Evolutionary conservation across 2,113 vertebrate genomes (phyloP), one percentile per base, ranked within the genome.

Genomic region (Solea solea): DNA sequence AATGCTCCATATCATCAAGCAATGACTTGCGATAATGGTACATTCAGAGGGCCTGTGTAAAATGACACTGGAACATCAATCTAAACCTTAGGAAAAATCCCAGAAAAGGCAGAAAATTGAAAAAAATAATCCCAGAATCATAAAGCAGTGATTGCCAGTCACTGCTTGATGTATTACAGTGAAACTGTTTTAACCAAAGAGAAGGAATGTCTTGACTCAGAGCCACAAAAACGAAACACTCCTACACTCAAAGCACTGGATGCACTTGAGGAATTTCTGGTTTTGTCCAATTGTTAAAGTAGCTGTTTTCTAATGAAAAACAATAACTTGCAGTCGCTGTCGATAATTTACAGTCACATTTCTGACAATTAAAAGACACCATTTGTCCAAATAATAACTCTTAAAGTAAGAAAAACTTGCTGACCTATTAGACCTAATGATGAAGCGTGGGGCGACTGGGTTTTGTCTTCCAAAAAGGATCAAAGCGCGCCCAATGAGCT

Each of bases 371-470:
- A 56, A 60, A 68, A 21, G 21, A 21, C 21, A 21, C n/a, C n/a
- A n/a, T n/a, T n/a, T n/a, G n/a, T n/a, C n/a, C n/a, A n/a, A n/a
- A n/a, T n/a, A n/a, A n/a, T n/a, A n/a, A n/a, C 61, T 45, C 15
- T 76, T 71, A 53, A 41, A 51, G 45, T 45, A 46, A 63, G 46
- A 64, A 71, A 79, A 69, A 3, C 68, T 69, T 65, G 70, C 56
- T 76, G 83, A 80, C 60, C 55, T 65, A 81, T 83, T 72, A 16
- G 82, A 80, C 57, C 55, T 65, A 80, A 84, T 71, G 21, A 82
- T 70, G 25, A 44, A 69, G 59, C 74, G 15, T 65, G 67, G 53
- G 71, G 78, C 48, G 64, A 76, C 61, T 28, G 4, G 40, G 34
- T 34, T 34, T 34, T 62, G 51, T 42, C 46, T 55, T 64, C 75